These are phyloP conservation scores for Choreutis nemorana DNA, from an alignment of 2,888 invertebrate genomes.

Conservation along the genomic window DNA sequence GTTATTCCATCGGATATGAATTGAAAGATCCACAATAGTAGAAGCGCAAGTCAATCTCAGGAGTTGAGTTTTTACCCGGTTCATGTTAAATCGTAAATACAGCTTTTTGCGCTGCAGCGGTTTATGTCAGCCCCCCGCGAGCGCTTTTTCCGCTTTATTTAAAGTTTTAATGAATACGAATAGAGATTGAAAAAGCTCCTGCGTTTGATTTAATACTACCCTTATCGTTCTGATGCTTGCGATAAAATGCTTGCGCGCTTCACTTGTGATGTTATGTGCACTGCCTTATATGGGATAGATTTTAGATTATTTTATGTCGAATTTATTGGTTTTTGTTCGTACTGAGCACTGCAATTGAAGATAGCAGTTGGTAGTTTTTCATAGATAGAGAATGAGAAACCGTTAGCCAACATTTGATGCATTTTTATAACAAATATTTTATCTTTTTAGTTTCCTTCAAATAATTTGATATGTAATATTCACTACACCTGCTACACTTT, in stretches of 20 bases:
- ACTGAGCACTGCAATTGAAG: too few species aligned
- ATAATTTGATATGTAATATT: too few species aligned
- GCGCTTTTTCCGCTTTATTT: slow-evolving; percentile 52
- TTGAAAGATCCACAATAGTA: too few species aligned
- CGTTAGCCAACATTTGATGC: too few species aligned
- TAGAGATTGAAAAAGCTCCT: slow-evolving; percentile 42
- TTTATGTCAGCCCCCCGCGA: slow-evolving; percentile 58
- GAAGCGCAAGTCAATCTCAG: slow-evolving; percentile 3
- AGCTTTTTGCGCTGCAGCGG: slow-evolving; percentile 35
- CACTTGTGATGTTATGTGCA: slow-evolving; percentile 4
- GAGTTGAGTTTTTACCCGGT: slow-evolving; percentile 23
- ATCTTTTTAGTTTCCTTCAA: too few species aligned
- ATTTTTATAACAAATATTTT: too few species aligned
- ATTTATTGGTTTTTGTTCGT: too few species aligned
- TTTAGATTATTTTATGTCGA: slow-evolving; percentile 14
- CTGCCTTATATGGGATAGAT: slow-evolving; percentile 4
- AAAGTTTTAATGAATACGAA: slow-evolving; percentile 62
- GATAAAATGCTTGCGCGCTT: slow-evolving; percentile 22
- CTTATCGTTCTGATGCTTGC: slow-evolving; percentile 32
- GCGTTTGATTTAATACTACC: slow-evolving; percentile 47
- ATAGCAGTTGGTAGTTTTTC: too few species aligned
- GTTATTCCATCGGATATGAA: too few species aligned
- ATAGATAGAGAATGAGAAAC: too few species aligned
- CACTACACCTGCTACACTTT: too few species aligned
- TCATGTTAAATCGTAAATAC: slow-evolving; percentile 31